These are phyloP conservation scores for Lateolabrax maculatus DNA, from an alignment of 2,797 vertebrate species.

Conservation along the genomic window DNA sequence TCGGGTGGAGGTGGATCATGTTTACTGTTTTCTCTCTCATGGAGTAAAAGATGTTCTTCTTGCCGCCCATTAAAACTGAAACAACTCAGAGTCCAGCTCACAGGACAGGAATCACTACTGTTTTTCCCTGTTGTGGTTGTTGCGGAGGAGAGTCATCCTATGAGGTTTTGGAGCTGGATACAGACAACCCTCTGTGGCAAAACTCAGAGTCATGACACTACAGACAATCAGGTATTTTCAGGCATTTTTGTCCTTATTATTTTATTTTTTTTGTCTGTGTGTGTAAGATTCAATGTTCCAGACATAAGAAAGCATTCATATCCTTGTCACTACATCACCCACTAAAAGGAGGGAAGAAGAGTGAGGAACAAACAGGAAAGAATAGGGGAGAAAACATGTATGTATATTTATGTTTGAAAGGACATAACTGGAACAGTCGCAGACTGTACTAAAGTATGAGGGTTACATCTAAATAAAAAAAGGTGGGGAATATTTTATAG, in stretches of 20 bases:
- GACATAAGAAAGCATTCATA: conserved; percentile 58
- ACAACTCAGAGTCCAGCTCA: conserved; percentile 12
- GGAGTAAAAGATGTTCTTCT: conserved; percentile 1
- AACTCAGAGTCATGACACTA: conserved; percentile 32
- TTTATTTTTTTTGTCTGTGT: conserved; percentile 52
- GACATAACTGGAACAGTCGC: neutral
- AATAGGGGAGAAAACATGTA: neutral
- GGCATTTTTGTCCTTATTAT: conserved; percentile 41
- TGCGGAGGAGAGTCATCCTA: conserved; percentile 51
- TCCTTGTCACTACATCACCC: conserved; percentile 50
- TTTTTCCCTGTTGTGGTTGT: conserved; percentile 40
- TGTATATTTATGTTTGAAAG: conserved; percentile 3
- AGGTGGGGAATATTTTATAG: neutral
- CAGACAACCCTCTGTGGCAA: conserved; percentile 49
- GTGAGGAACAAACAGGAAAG: conserved; percentile 11
- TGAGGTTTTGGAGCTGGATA: conserved; percentile 62
- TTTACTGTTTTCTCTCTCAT: neutral
- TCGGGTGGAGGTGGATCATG: conserved; percentile 14
- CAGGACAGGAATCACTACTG: conserved; percentile 24
- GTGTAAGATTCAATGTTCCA: conserved; percentile 43
- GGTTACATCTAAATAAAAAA: neutral
- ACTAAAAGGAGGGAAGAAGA: neutral
- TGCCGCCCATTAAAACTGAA: neutral
- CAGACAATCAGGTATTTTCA: conserved; percentile 51
- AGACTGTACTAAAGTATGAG: neutral